These are phyloP conservation scores for Candoia aspera DNA, from an alignment of 2,113 vertebrate species.

Conservation along the genomic window DNA sequence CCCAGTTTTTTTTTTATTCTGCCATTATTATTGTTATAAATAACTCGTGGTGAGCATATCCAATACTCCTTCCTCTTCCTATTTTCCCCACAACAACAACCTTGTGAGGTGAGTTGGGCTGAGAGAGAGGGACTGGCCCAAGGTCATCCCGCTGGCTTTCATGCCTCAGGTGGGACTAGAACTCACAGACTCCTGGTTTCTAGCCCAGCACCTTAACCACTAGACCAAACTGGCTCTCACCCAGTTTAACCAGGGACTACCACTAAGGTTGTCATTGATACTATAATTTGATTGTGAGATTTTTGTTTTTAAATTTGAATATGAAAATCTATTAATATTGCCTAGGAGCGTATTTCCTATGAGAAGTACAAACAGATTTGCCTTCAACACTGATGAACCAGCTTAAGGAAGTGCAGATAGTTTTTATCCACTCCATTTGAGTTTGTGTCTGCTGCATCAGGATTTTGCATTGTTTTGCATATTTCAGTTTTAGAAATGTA, in stretches of 20 bases:
- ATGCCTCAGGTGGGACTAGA: too few species aligned
- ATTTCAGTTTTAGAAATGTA: background rate
- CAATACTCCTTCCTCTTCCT: too few species aligned
- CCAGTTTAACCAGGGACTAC: background rate
- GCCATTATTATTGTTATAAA: too few species aligned
- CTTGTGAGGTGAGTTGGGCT: too few species aligned
- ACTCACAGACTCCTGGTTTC: too few species aligned
- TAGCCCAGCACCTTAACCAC: too few species aligned
- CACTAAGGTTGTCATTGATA: background rate
- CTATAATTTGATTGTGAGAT: too few species aligned
- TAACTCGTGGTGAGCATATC: too few species aligned
- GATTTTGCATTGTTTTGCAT: background rate
- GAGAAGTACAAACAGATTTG: background rate
- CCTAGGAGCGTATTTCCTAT: background rate
- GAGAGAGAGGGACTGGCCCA: too few species aligned
- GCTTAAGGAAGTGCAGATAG: background rate
- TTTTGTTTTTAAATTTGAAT: background rate
- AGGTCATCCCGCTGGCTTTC: too few species aligned
- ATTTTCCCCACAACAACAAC: too few species aligned
- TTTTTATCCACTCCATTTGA: background rate
- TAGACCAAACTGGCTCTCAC: too few species aligned
- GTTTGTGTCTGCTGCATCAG: background rate
- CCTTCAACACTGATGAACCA: background rate
- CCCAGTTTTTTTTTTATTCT: background rate
- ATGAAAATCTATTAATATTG: background rate